Percentiles rank a stretch among this genome's conserved stretches.
These are phyloP conservation scores for Xenopus petersii DNA, from an alignment of 2,797 vertebrate species.

Conservation along the genomic window DNA sequence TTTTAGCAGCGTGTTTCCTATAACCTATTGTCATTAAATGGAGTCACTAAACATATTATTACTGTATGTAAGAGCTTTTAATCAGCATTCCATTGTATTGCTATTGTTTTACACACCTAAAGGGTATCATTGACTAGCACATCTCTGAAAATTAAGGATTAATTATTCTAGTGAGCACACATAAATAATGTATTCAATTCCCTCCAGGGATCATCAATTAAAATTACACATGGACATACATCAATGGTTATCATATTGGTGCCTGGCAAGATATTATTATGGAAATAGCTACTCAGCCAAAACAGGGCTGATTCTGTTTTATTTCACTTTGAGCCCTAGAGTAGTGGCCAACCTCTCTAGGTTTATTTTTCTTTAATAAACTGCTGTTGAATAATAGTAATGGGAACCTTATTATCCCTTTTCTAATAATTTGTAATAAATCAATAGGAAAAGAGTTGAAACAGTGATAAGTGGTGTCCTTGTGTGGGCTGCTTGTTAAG, in stretches of 20 bases:
- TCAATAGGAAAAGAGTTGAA: conserved; percentile 40
- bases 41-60: background rate
- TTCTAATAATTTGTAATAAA: conserved; percentile 44
- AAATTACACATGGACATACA: background rate
- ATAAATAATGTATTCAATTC: background rate
- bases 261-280: background rate
- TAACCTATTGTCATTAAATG: background rate
- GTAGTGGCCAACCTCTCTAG: background rate
- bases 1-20: background rate
- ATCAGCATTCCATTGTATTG: background rate
- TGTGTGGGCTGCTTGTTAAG: conserved; percentile 39
- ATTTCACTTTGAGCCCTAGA: background rate
- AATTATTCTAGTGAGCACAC: background rate
- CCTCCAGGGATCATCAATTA: background rate
- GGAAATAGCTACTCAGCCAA: background rate
- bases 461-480: conserved; percentile 35
- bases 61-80: background rate
- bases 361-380: background rate
- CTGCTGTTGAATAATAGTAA: background rate
- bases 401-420: conserved; percentile 20
- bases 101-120: conserved; percentile 1
- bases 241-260: background rate
- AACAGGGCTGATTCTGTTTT: background rate
- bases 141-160: conserved; percentile 1
- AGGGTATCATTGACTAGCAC: background rate